Evolutionary conservation across 1,140 invertebrate species (phyloP), one percentile per base, ranked within the genome.

Genomic region (Ostrea edulis): DNA sequence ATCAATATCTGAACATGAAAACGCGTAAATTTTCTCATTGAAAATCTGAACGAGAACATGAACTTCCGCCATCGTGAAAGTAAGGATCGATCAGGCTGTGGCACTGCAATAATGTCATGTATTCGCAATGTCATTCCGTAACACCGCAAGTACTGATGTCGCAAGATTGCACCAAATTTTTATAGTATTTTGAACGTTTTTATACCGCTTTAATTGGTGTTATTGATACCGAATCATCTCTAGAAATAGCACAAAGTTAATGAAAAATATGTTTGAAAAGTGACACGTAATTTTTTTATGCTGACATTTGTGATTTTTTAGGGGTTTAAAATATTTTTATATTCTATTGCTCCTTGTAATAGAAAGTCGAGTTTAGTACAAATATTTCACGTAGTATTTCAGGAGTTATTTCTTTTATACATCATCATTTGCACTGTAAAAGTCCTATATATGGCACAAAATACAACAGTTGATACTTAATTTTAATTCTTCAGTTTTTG

Each of bases 241-340:
- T 25, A 29, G 14, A 77, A 77, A 77, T 77, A 77, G 68, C 68
- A 35, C 9, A 25, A 77, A 25, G 1, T 77, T 35, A 29, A 35
- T 77, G 29, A 29, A 77, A 77, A 3, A 35, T 29, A 5, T 77
- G 29, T 29, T 77, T 14, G 11, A 77, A 77, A 77, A 71, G 22
- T 29, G 68, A 77, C 68, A 77, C 25, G 22, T 77, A 77, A 29
- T 29, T 29, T 77, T 71, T 77, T 77, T 29, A 77, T 77, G 68
- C 25, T 35, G 68, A 77, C 68, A 29, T 77, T 77, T 29, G 68
- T 77, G 68, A 29, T 35, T 35, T 14, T 62, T n/a, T 35, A 11
- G 12, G 25, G 17, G 55, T n/a, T 20, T 7, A 20, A 62, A 62
- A 62, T 20, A 20, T 20, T n/a, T 62, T 62, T 44, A 44, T 44